Percentiles rank a stretch among this genome's conserved stretches.
These are phyloP conservation scores for Thumatha senex DNA, from an alignment of 2,888 invertebrate genomes.

Conservation along the genomic window DNA sequence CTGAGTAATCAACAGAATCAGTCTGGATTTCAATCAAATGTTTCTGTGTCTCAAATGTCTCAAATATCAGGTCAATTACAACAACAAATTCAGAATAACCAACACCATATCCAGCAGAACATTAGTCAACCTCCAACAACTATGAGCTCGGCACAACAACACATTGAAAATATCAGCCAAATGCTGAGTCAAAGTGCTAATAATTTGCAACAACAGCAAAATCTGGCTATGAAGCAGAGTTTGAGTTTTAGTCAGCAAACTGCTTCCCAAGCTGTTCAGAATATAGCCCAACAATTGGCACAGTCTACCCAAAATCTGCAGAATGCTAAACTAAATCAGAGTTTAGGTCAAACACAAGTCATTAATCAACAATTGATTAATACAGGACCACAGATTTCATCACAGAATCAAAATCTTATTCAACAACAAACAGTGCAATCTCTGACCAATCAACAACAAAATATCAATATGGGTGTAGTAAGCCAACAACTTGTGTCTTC, in stretches of 20 bases:
- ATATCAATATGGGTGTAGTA: slow-evolving; percentile 73
- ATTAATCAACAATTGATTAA: slow-evolving; percentile 74
- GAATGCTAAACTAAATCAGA: slow-evolving; percentile 75
- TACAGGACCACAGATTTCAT: slow-evolving; percentile 75
- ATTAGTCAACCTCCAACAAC: slow-evolving; percentile 68
- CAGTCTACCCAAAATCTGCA: slow-evolving; percentile 76
- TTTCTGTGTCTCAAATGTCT: slow-evolving; percentile 69
- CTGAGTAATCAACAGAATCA: slow-evolving; percentile 53
- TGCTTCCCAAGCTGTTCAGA: slow-evolving; percentile 71
- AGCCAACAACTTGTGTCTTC: slow-evolving; percentile 70
- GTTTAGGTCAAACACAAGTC: slow-evolving; percentile 69
- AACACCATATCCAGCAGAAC: slow-evolving; percentile 72
- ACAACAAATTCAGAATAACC: slow-evolving; percentile 67
- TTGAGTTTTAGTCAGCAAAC: slow-evolving; percentile 72
- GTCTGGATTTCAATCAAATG: slow-evolving; percentile 72
- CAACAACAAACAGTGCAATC: slow-evolving; percentile 77
- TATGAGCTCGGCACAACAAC: slow-evolving; percentile 84
- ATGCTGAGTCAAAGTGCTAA: slow-evolving; percentile 79
- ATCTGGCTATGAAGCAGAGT: slow-evolving; percentile 72
- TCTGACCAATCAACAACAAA: slow-evolving; percentile 70
- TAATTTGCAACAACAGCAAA: slow-evolving; percentile 75
- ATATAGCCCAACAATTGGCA: slow-evolving; percentile 75
- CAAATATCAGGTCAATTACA: slow-evolving; percentile 72
- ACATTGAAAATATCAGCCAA: slow-evolving; percentile 85
- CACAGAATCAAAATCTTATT: slow-evolving; percentile 66